Percentiles rank a stretch among this genome's conserved stretches.
phyloP scores from a whole-genome alignment of 2,113 vertebrate genomes.

The Sander lucioperca region DNA sequence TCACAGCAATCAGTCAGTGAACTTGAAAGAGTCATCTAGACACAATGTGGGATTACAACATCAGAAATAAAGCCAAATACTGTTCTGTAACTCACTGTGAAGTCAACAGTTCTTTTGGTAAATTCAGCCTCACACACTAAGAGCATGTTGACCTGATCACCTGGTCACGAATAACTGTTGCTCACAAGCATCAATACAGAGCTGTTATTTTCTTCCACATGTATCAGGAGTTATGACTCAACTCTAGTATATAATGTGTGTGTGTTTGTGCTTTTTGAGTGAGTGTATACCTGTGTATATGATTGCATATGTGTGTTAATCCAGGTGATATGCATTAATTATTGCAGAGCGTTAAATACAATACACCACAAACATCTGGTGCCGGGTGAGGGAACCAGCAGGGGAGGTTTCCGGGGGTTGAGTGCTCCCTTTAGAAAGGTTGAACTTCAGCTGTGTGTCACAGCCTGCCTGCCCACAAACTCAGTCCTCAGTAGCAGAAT shows the following conservation, averaged over 20 bases:
- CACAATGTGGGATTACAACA: slow-evolving; percentile 41
- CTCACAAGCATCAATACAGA: slow-evolving; percentile 27
- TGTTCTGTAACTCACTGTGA: neutral
- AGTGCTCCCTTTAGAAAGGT: slow-evolving; percentile 45
- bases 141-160: slow-evolving; percentile 46
- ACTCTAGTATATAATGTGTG: neutral
- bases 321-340: slow-evolving; percentile 59
- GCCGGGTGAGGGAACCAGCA: slow-evolving; percentile 35
- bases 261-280: neutral
- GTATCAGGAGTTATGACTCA: slow-evolving; percentile 32
- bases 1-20: slow-evolving; percentile 67
- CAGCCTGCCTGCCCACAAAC: neutral
- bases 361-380: slow-evolving; percentile 63
- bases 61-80: slow-evolving; percentile 29
- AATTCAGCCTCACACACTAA: slow-evolving; percentile 38
- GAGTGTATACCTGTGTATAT: slow-evolving; percentile 6
- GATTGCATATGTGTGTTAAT: slow-evolving; percentile 21
- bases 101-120: slow-evolving; percentile 30
- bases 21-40: slow-evolving; percentile 46
- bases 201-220: slow-evolving; percentile 28
- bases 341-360: slow-evolving; percentile 49
- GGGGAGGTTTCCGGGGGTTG: slow-evolving; percentile 45
- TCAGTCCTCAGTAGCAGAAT: slow-evolving; percentile 2
- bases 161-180: slow-evolving; percentile 15
- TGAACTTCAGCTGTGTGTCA: slow-evolving; percentile 35